phyloP scores from a whole-genome alignment of 1,140 invertebrate species.

The Saccostrea glomerata region DNA sequence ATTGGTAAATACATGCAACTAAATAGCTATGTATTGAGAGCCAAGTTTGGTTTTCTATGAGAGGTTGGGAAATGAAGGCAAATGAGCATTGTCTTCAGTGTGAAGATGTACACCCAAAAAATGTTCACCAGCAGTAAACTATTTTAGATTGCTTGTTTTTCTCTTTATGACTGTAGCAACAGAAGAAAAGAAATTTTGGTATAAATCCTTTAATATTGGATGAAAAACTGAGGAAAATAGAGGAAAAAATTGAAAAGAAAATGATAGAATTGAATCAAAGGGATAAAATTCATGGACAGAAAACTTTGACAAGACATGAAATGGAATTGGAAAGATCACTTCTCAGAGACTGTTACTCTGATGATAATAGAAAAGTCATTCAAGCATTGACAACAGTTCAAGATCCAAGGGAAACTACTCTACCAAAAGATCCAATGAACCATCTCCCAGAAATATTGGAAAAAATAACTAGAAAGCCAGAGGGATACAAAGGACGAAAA shows the following conservation, averaged over 20 bases:
- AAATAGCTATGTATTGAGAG: no score
- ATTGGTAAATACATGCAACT: no score
- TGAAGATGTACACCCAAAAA: no score
- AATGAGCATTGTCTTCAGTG: no score
- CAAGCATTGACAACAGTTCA: slow-evolving; percentile 8
- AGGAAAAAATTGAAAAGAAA: slow-evolving; percentile 67
- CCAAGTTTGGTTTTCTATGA: no score
- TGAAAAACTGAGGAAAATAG: slow-evolving; percentile 63
- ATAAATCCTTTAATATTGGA: slow-evolving; percentile 59
- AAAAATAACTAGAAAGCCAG: slow-evolving; percentile 16
- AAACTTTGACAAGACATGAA: slow-evolving; percentile 65
- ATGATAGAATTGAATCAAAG: slow-evolving; percentile 52
- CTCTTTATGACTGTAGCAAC: not conserved
- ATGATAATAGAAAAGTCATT: slow-evolving; percentile 50
- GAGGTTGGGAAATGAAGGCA: no score
- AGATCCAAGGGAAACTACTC: slow-evolving; percentile 20
- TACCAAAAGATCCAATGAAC: slow-evolving; percentile 65
- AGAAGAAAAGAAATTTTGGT: slow-evolving; percentile 57
- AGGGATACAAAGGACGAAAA: not conserved
- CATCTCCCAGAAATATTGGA: slow-evolving; percentile 66
- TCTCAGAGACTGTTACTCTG: slow-evolving; percentile 55
- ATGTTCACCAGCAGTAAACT: no score
- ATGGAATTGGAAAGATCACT: slow-evolving; percentile 70
- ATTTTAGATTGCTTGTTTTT: not conserved
- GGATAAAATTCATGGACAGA: slow-evolving; percentile 64